A percentile compares a stretch with the other conserved stretches of the same genome.
phyloP scores from a whole-genome alignment of 1,140 invertebrate species.

The Zaprionus lachaisei region DNA sequence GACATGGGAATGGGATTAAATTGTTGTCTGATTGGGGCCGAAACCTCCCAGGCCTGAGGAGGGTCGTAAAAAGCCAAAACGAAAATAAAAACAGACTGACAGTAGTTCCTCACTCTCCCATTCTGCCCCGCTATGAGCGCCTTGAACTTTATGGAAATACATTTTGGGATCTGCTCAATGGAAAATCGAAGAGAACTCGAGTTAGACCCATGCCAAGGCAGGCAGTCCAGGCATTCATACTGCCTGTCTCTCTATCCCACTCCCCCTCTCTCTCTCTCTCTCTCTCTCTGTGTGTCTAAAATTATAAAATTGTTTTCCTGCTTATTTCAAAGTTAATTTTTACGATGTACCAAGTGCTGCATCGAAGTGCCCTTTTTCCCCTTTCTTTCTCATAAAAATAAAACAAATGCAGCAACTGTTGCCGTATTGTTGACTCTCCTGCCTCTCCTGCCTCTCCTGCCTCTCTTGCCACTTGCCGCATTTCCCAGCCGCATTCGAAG shows the following conservation, averaged over 20 bases:
- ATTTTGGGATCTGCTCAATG: slow-evolving; percentile 27
- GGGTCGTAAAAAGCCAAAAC: slow-evolving; percentile 63
- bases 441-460: not conserved
- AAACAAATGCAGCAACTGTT: slow-evolving; percentile 51
- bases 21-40: slow-evolving; percentile 56
- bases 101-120: not conserved
- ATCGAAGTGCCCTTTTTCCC: slow-evolving; percentile 42
- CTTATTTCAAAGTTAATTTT: slow-evolving; percentile 61
- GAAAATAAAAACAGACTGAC: slow-evolving; percentile 75
- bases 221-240: slow-evolving; percentile 8
- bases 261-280: not conserved
- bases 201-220: slow-evolving; percentile 56
- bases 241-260: too few species aligned
- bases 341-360: slow-evolving; percentile 61
- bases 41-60: slow-evolving; percentile 15
- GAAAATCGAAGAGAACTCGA: slow-evolving; percentile 1
- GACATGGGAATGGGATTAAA: slow-evolving; percentile 29
- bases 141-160: slow-evolving; percentile 69
- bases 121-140: slow-evolving; percentile 63
- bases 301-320: slow-evolving; percentile 65
- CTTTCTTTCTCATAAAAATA: slow-evolving; percentile 50
- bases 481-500: not conserved
- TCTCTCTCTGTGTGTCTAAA: slow-evolving; percentile 59
- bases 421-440: slow-evolving; percentile 2
- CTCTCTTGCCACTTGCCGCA: slow-evolving; percentile 1